A percentile compares a stretch with the other conserved stretches of the same genome.
Conservation (phyloP, 2,113 vertebrate genomes). For the Rallus limicola region DNA sequence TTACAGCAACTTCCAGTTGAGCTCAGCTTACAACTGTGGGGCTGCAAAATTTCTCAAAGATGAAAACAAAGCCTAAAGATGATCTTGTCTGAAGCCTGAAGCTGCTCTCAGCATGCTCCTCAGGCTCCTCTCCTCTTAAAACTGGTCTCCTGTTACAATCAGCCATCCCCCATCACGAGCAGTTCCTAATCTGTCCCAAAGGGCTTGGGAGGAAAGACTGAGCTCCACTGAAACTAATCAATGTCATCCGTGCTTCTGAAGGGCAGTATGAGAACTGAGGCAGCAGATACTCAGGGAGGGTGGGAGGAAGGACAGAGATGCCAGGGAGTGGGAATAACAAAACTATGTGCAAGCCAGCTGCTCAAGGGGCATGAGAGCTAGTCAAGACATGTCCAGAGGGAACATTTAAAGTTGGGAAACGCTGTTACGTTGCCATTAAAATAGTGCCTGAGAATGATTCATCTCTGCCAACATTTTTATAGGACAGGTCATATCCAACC, state of each 20-base stretch:
- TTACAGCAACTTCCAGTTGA: neutral
- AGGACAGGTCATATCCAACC: neutral
- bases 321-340: neutral
- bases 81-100: neutral
- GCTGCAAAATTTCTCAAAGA: neutral
- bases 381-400: neutral
- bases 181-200: neutral
- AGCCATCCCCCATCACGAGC: neutral
- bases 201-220: neutral
- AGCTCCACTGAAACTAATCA: neutral
- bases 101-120: neutral
- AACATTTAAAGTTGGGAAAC: neutral
- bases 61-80: neutral
- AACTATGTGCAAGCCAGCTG: neutral
- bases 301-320: neutral
- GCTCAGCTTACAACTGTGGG: neutral
- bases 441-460: neutral
- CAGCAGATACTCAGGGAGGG: neutral
- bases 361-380: neutral
- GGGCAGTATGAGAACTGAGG: neutral
- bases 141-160: neutral
- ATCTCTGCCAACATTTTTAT: neutral
- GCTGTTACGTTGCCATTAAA: neutral
- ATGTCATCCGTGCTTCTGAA: neutral
- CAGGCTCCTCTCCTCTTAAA: accelerated